A percentile compares a stretch with the other conserved stretches of the same genome.
phyloP scores from a whole-genome alignment of 2,888 invertebrate species.

The Leptopilina myrica region DNA sequence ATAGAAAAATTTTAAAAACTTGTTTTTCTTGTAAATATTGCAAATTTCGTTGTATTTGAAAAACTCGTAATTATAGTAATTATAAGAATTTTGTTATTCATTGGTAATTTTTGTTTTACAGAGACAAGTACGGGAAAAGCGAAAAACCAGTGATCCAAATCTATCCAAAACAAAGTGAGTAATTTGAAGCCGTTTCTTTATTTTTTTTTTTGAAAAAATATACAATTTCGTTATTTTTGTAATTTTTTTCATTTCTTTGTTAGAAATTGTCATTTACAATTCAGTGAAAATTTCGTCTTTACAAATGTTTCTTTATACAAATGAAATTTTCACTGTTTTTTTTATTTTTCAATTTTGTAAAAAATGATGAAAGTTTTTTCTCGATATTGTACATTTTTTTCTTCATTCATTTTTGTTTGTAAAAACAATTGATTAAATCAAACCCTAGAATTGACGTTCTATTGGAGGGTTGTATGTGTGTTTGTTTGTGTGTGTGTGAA shows the following conservation, averaged over 20 bases:
- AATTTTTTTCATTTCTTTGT: not conserved
- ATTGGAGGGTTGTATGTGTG: not conserved
- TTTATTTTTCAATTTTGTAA: too few relatives aligned
- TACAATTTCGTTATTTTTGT: too few relatives aligned
- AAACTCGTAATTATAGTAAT: too few relatives aligned
- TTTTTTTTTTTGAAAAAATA: too few relatives aligned
- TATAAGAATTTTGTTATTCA: constrained; percentile 7
- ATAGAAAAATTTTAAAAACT: too few relatives aligned
- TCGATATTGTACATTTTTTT: too few relatives aligned
- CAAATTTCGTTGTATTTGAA: too few relatives aligned
- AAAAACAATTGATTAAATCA: constrained; percentile 18
- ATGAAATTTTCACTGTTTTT: not conserved
- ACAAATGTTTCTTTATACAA: too few relatives aligned
- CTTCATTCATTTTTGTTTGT: not conserved
- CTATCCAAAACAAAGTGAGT: constrained; percentile 85
- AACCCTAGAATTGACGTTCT: constrained; percentile 18
- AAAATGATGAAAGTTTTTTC: too few relatives aligned
- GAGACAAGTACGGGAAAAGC: constrained; percentile 83
- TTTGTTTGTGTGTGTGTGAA: not conserved
- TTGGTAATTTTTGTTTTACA: constrained; percentile 73
- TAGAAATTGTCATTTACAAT: not conserved
- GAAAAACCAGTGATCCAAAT: constrained; percentile 90
- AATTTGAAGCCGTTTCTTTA: constrained; percentile 1
- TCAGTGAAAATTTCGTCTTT: too few relatives aligned
- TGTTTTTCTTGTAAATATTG: too few relatives aligned